A percentile compares a stretch with the other conserved stretches of the same genome.
phyloP scores from a whole-genome alignment of 64 coral and sea anemone genomes.

The Cladopsammia gracilis region DNA sequence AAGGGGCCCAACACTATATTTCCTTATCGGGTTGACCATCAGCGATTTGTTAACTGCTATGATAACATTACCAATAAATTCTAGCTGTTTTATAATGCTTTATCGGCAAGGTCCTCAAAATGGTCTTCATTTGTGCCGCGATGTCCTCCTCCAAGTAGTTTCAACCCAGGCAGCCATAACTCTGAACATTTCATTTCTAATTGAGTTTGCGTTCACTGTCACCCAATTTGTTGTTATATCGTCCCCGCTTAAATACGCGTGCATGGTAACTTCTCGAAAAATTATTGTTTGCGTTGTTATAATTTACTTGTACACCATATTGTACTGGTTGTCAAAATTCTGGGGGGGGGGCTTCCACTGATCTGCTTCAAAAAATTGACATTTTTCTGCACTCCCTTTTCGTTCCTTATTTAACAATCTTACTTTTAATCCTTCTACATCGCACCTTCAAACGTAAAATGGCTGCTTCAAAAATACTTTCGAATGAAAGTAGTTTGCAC shows the following conservation, averaged over 20 bases:
- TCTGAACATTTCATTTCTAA: conserved; percentile 32
- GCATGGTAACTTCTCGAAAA: not conserved
- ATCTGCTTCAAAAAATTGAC: not conserved
- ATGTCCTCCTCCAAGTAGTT: not conserved
- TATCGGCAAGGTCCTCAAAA: not conserved
- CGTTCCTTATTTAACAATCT: not conserved
- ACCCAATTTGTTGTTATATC: conserved; percentile 39
- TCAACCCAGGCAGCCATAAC: not conserved
- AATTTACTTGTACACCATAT: not conserved
- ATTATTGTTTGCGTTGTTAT: not conserved
- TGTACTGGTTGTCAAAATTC: not conserved
- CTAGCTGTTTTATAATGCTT: not conserved
- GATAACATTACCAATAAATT: not conserved
- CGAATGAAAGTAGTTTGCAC: not conserved
- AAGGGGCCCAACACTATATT: not conserved
- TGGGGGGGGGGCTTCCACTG: too few relatives aligned
- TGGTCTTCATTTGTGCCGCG: not conserved
- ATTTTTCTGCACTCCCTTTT: not conserved
- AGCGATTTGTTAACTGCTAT: not conserved
- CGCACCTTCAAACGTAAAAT: conserved; percentile 23
- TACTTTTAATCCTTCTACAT: conserved; percentile 32
- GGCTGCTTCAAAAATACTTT: not conserved
- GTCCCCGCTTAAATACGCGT: conserved; percentile 26
- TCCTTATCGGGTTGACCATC: not conserved
- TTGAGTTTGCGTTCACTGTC: conserved; percentile 20